Percentiles rank a stretch among this genome's conserved stretches.
Conservation (phyloP, 1,140 invertebrate genomes). For the Drosophila aff. region DNA sequence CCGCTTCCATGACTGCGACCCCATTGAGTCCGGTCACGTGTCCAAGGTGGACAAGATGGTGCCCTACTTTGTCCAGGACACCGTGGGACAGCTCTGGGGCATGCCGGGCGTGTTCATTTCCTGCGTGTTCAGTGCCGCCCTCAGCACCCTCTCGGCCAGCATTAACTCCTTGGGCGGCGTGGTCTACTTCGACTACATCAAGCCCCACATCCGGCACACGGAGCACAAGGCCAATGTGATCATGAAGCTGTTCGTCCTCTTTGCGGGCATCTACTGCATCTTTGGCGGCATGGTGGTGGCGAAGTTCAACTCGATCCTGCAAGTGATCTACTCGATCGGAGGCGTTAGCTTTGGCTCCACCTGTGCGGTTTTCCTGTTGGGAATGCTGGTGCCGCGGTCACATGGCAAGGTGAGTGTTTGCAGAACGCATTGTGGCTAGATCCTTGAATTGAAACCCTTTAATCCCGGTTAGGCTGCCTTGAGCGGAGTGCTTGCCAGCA, state of each 20-base stretch:
- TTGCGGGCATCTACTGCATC: conserved; percentile 87
- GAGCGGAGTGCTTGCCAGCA: conserved; percentile 87
- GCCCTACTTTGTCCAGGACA: conserved; percentile 88
- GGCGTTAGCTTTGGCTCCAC: conserved; percentile 89
- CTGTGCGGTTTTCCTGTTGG: conserved; percentile 90
- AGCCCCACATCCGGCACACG: conserved; percentile 81
- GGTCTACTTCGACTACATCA: conserved; percentile 91
- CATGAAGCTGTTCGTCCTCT: conserved; percentile 88
- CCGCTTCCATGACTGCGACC: conserved; percentile 91
- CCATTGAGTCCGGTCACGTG: conserved; percentile 85
- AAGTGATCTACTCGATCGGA: conserved; percentile 87
- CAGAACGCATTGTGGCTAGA: not conserved
- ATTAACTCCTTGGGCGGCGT: conserved; percentile 91
- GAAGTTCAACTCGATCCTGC: conserved; percentile 87
- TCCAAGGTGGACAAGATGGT: conserved; percentile 86
- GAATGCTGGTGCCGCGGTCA: conserved; percentile 89
- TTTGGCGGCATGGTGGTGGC: conserved; percentile 88
- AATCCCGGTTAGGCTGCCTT: conserved; percentile 86
- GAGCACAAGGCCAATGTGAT: conserved; percentile 87
- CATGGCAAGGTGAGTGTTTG: conserved; percentile 87
- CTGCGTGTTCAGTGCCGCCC: conserved; percentile 89
- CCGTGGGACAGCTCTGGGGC: conserved; percentile 86
- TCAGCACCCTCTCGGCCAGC: conserved; percentile 91
- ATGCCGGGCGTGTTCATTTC: conserved; percentile 89
- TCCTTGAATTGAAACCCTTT: not conserved